Conservation (phyloP, 2,113 vertebrate species). For the Oncorhynchus mykiss region DNA sequence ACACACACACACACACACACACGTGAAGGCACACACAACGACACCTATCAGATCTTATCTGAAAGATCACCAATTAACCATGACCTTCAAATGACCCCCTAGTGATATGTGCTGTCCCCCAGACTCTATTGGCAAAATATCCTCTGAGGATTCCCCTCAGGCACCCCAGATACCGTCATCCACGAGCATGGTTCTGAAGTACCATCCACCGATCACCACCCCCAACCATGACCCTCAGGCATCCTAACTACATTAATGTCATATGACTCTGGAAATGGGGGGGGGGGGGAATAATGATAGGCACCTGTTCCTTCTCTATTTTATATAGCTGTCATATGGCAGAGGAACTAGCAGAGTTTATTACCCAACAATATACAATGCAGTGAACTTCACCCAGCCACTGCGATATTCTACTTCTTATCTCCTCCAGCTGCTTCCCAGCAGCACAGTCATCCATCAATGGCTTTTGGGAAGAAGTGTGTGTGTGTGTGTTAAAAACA, state of each 20-base stretch:
- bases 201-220: not conserved
- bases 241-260: not conserved
- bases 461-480: not conserved
- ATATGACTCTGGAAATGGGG: not conserved
- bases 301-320: not conserved
- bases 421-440: not conserved
- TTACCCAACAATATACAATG: not conserved
- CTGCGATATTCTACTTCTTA: not conserved
- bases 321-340: not conserved
- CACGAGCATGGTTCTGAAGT: not conserved
- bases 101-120: too few relatives aligned
- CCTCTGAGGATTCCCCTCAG: too few relatives aligned
- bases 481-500: too few relatives aligned
- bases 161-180: not conserved
- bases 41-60: too few relatives aligned
- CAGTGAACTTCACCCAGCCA: not conserved
- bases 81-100: too few relatives aligned
- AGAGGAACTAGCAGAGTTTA: not conserved
- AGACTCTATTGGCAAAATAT: too few relatives aligned
- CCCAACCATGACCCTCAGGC: not conserved
- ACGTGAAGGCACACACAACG: too few relatives aligned
- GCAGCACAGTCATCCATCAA: not conserved
- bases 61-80: too few relatives aligned
- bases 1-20: not conserved
- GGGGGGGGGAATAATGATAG: not conserved